These are phyloP conservation scores for Meloidogyne exigua DNA, from an alignment of 1,140 invertebrate species.

Conservation along the genomic window DNA sequence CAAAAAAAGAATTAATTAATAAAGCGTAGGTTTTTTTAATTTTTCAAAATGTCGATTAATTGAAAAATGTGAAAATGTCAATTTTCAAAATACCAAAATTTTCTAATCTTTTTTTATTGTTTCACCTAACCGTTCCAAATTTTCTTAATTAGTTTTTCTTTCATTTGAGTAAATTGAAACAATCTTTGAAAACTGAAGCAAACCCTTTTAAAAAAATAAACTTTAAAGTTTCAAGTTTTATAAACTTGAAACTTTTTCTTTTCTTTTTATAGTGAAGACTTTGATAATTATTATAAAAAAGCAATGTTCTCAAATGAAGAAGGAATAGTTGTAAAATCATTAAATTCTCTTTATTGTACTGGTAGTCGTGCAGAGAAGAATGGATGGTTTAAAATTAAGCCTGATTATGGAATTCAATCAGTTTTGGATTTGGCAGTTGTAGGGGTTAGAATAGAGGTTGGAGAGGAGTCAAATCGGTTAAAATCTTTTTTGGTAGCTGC, in stretches of 20 bases:
- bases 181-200: too few species aligned
- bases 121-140: too few species aligned
- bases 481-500: constrained; percentile 46
- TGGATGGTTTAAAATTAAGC: constrained; percentile 50
- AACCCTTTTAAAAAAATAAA: too few species aligned
- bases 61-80: too few species aligned
- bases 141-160: too few species aligned
- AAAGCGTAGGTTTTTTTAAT: constrained; percentile 29
- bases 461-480: constrained; percentile 16
- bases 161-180: too few species aligned
- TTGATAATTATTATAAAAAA: constrained; percentile 45
- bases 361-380: constrained; percentile 28
- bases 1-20: constrained; percentile 27
- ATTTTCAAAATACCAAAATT: too few species aligned
- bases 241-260: too few species aligned
- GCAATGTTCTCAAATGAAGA: constrained; percentile 37
- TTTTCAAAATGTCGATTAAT: background rate
- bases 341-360: constrained; percentile 29
- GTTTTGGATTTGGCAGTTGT: constrained; percentile 49
- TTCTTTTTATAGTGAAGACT: constrained; percentile 46
- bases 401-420: constrained; percentile 47
- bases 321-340: constrained; percentile 48
- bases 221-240: too few species aligned
- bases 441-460: constrained; percentile 43
- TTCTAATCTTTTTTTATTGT: background rate